Base-by-base conservation (phyloP, 2,888 invertebrate species). In the Agriotes lineatus region DNA sequence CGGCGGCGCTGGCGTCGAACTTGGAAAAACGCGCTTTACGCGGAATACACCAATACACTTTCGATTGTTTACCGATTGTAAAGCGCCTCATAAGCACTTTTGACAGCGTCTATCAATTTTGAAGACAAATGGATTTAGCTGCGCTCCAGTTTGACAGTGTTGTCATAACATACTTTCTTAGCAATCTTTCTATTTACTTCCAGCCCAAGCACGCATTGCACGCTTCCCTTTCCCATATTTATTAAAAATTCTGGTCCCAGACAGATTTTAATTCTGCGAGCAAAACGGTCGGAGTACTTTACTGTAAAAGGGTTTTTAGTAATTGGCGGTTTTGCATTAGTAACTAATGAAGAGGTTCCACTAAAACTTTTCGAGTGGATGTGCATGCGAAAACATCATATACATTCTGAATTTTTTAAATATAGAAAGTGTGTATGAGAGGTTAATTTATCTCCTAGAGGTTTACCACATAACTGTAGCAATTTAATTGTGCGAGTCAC, bases 41-140 rank as follows among this genome's bases (percentile, higher is more conserved):
- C 12, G 20, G 12, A 12, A 48, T 48, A 25, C 14, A 22, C 14
- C 14, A 7, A 25, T 25, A 25, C 25, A 25, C 7, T 25, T 25
- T 25, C 7, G 7, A 25, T 33, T 52, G 33, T 33, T 33, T 52
- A 52, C 33, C 18, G 14, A 52, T 33, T 52, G 18, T 52, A 52
- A 52, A 52, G 33, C 18, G 52, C 20, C 56, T 18, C 22, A 39
- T 19, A 56, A 56, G 56, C 56, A 56, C 12, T 56, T 56, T 56
- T 22, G 56, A 56, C 56, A 56, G 56, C 35, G 19, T 37, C 56
- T 37, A 56, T 56, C 56, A 56, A 39, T 56, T 33, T 56, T 7
- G 39, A 56, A 56, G 56, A 56, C 39, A 56, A 56, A 56, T 56
- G 37, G 56, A 56, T 56, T 56, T 56, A 39, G 37, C 37, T 20